phyloP scores from a whole-genome alignment of 2,113 vertebrate species.

The Colistium nudipinnis region DNA sequence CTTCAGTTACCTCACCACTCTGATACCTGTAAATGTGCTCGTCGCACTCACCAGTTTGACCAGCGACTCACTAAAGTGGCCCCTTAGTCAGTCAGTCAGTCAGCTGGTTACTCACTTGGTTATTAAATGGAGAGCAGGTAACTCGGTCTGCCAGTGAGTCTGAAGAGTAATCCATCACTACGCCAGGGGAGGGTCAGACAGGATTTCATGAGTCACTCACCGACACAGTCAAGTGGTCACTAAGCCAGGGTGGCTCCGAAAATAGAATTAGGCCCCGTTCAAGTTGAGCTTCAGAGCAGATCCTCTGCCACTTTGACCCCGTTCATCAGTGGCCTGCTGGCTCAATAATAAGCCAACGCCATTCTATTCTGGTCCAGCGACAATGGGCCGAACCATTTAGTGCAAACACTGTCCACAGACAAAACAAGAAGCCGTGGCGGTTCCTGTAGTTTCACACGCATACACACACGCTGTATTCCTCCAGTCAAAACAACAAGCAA shows the following conservation, averaged over 20 bases:
- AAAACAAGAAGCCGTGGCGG: slow-evolving; percentile 65
- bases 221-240: neutral
- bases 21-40: neutral
- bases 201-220: neutral
- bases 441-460: slow-evolving; percentile 51
- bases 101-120: neutral
- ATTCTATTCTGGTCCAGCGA: slow-evolving; percentile 51
- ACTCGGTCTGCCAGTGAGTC: neutral
- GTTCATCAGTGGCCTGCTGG: slow-evolving; percentile 16
- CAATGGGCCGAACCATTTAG: slow-evolving; percentile 52
- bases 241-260: neutral
- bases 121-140: neutral
- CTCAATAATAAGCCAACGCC: slow-evolving; percentile 48
- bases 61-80: neutral
- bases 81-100: neutral
- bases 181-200: neutral
- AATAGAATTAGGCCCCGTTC: slow-evolving; percentile 7
- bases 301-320: slow-evolving; percentile 8
- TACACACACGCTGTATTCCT: slow-evolving; percentile 24
- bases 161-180: neutral
- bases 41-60: neutral
- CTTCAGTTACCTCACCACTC: neutral
- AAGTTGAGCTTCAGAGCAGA: slow-evolving; percentile 1
- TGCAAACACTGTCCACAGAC: slow-evolving; percentile 58
- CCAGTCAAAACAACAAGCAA: slow-evolving; percentile 64